Conservation (phyloP, 2,797 vertebrate genomes). For the Coregonus ussuriensis region DNA sequence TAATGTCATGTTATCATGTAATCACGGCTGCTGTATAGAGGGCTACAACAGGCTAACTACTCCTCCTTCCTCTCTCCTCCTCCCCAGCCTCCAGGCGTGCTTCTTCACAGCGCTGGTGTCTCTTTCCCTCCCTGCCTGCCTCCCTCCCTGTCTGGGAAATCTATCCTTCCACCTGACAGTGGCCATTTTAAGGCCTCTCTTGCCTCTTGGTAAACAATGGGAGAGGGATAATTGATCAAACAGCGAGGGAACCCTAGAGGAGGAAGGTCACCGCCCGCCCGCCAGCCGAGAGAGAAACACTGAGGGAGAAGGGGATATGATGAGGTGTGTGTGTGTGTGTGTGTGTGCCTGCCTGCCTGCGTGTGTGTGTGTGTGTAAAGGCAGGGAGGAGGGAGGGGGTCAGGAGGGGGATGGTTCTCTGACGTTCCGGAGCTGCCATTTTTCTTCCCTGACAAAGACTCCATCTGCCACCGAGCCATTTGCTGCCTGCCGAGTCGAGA, state of each 20-base stretch:
- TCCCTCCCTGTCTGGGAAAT: constrained; percentile 74
- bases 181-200: constrained; percentile 72
- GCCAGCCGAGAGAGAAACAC: constrained; percentile 66
- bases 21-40: constrained; percentile 61
- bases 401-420: constrained; percentile 52
- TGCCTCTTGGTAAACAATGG: constrained; percentile 79
- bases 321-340: constrained; percentile 26
- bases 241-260: constrained; percentile 78
- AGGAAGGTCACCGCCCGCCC: constrained; percentile 86
- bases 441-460: constrained; percentile 98
- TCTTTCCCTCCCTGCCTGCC: constrained; percentile 56
- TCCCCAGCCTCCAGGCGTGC: constrained; percentile 40
- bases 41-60: constrained; percentile 59
- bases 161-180: constrained; percentile 79
- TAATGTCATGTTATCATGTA: constrained; percentile 62
- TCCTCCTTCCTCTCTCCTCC: constrained; percentile 20
- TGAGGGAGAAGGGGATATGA: constrained; percentile 33
- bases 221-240: constrained; percentile 84
- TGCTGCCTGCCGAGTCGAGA: constrained; percentile 85
- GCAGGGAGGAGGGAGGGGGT: constrained; percentile 12
- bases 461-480: constrained; percentile 97
- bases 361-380: background rate
- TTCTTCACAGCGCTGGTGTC: background rate
- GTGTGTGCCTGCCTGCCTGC: constrained; percentile 9
- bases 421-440: constrained; percentile 91